Base-by-base conservation (phyloP, 2,888 invertebrate genomes). In the Pyralis farinalis region DNA sequence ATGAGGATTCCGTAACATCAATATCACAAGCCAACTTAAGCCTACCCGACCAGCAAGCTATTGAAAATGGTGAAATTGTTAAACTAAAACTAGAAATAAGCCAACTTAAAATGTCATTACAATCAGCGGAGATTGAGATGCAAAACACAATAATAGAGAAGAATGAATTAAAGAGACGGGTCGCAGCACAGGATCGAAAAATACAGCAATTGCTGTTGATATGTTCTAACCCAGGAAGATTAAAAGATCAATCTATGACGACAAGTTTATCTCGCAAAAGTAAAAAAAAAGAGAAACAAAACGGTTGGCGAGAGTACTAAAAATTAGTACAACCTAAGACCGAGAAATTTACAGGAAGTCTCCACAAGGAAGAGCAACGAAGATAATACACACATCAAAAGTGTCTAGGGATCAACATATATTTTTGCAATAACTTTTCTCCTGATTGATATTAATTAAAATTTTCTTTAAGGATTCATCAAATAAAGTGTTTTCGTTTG, bases 21-120 rank as follows among this genome's bases (percentile, higher is more conserved):
- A 8, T 11, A 34, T 34, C 34, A 6, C 34, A 34, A 34, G 9
- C 22, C 21, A 34, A 34, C 34, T 22, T 34, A 25, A 34, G 34
- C 9, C 34, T 34, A 7, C 34, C 34, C 9, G 34, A 22, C 8
- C 21, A 22, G 34, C 3, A 7, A 10, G 11, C 34, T 10, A 21
- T 34, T 21, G 21, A 34, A 21, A 34, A 34, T 25, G 3, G 6
- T 7, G 34, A 34, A 34, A 34, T 22, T 10, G 34, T 22, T 8
- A 34, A 34, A 11, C 21, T 37, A 3, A 29, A 37, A 25, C 8
- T 22, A 34, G 25, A 34, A 22, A 34, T 34, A 7, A 25, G 22
- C 22, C 10, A 25, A 22, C 22, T 34, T 21, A 34, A 34, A 34
- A 11, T 25, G 11, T 20, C 34, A 11, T 10, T 34, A 21, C 22